phyloP scores from a whole-genome alignment of 2,113 vertebrate species.

The Sinocyclocheilus rhinocerous region DNA sequence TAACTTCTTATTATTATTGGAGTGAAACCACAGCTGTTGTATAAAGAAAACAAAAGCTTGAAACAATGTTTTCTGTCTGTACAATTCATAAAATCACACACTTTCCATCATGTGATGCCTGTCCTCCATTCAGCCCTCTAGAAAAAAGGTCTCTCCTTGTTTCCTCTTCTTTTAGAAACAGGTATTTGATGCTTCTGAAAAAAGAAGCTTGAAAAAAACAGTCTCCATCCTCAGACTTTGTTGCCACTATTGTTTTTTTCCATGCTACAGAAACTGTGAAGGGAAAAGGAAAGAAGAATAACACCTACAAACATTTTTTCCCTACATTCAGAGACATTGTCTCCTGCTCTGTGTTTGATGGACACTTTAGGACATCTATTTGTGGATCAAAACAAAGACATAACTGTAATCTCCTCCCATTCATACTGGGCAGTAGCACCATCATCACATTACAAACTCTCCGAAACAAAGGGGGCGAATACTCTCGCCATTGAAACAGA shows the following conservation, averaged over 20 bases:
- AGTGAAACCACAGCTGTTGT: constrained; percentile 76
- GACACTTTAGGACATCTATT: constrained; percentile 52
- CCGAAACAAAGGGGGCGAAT: constrained; percentile 11
- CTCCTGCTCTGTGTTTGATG: constrained; percentile 43
- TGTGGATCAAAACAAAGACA: constrained; percentile 41
- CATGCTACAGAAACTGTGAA: constrained; percentile 59
- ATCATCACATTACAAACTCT: constrained; percentile 46
- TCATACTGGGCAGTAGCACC: constrained; percentile 54
- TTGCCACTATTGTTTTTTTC: constrained; percentile 19
- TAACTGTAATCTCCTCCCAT: constrained; percentile 39
- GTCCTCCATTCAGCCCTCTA: constrained; percentile 51
- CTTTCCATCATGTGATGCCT: constrained; percentile 61
- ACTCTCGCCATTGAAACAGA: constrained; percentile 24
- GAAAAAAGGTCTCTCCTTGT: constrained; percentile 41
- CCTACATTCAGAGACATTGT: constrained; percentile 52
- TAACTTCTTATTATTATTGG: constrained; percentile 79
- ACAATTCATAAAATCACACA: constrained; percentile 74
- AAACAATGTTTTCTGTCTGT: constrained; percentile 72
- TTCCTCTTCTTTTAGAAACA: constrained; percentile 41
- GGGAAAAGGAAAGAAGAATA: constrained; percentile 49
- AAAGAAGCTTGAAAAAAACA: constrained; percentile 50
- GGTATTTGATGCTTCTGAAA: constrained; percentile 54
- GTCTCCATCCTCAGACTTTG: constrained; percentile 40
- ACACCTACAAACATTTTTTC: constrained; percentile 49
- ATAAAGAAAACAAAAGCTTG: constrained; percentile 71